Evolutionary conservation across 2,797 vertebrate genomes (phyloP).

Genomic region (Strix occidentalis): DNA sequence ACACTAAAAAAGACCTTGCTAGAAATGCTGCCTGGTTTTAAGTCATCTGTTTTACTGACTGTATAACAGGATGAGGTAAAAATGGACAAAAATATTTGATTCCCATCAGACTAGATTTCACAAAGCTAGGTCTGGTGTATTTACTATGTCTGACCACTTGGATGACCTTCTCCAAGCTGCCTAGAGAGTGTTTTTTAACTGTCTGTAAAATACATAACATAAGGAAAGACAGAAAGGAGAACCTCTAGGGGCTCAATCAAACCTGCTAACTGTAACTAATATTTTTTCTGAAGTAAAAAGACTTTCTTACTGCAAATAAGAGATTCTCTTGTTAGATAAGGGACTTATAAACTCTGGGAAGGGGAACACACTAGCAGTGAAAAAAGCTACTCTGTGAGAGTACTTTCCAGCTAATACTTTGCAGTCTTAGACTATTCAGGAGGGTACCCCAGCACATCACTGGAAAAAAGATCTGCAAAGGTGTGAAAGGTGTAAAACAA

Average conservation of each 20-base stretch:
- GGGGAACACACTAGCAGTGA: background rate
- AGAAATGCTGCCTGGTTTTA: background rate
- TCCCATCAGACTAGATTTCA: background rate
- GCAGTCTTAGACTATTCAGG: background rate
- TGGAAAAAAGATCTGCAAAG: background rate
- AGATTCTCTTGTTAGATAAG: background rate
- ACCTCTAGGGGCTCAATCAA: background rate
- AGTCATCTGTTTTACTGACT: slow-evolving; percentile 37
- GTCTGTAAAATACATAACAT: slow-evolving; percentile 1
- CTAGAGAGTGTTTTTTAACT: background rate
- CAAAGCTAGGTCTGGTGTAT: slow-evolving; percentile 18
- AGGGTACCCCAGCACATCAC: background rate
- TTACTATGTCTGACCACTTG: slow-evolving; percentile 30
- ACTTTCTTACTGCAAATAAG: background rate
- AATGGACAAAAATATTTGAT: background rate
- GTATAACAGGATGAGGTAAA: slow-evolving; percentile 20
- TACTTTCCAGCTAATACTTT: background rate
- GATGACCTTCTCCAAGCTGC: background rate
- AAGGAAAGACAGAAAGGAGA: background rate
- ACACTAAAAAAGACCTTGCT: background rate
- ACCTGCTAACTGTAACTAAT: slow-evolving; percentile 1
- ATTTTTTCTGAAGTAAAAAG: slow-evolving; percentile 1
- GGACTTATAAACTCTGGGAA: background rate
- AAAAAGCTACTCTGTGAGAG: background rate
- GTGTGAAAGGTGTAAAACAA: background rate